Conservation (phyloP, 2,113 vertebrate species). For the Peromyscus leucopus region DNA sequence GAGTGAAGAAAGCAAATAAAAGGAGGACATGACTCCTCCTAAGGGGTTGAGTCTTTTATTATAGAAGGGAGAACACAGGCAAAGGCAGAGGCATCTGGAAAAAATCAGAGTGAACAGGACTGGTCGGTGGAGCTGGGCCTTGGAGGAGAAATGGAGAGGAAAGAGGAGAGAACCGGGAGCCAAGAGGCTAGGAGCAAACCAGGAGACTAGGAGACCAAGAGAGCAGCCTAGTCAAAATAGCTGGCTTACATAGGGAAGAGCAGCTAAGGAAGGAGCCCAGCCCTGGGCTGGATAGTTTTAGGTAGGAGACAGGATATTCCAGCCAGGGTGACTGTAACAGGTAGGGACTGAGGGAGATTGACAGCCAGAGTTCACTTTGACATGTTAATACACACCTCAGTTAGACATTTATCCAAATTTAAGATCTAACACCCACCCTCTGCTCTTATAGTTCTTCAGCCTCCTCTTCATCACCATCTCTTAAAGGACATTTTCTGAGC, state of each 20-base stretch:
- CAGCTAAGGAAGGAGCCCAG: neutral
- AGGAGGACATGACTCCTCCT: neutral
- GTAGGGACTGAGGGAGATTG: neutral
- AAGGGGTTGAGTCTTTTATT: neutral
- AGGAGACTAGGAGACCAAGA: neutral
- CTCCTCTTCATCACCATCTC: neutral
- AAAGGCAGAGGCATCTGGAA: neutral
- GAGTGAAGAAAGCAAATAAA: neutral
- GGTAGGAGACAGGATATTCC: neutral
- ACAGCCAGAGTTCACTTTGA: neutral
- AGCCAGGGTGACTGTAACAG: neutral
- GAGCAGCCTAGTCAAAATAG: neutral
- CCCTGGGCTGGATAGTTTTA: neutral
- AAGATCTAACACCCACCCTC: neutral
- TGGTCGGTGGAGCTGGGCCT: neutral
- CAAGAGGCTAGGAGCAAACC: neutral
- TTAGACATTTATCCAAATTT: neutral
- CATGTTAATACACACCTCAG: neutral
- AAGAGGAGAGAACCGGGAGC: neutral
- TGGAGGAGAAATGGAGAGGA: neutral
- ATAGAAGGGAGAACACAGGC: neutral
- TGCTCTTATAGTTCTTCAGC: neutral
- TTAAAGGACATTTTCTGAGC: neutral
- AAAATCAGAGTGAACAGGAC: neutral
- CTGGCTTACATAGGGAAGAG: neutral